Percentiles rank a stretch among this genome's conserved stretches.
Evolutionary conservation across 2,888 invertebrate species (phyloP).

Genomic region (Odontomyia ornata): DNA sequence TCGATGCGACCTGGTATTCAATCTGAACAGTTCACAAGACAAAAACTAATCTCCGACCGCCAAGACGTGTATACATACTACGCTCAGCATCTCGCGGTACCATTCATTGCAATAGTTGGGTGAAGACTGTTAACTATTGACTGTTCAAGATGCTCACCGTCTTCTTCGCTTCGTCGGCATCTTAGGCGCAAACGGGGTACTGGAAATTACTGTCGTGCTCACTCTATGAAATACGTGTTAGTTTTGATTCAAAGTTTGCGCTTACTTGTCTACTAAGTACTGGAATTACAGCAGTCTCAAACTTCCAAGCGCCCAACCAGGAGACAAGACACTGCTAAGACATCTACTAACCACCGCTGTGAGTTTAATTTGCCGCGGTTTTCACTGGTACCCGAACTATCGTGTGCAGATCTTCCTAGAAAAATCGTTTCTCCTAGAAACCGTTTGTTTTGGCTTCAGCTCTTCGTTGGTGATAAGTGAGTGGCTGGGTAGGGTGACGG

Average conservation of each 20-base stretch:
- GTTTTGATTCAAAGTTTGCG: background rate
- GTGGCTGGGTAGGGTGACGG: background rate
- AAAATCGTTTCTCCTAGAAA: background rate
- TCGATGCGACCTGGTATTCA: background rate
- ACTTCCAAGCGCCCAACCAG: conserved; percentile 9
- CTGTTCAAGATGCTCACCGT: conserved; percentile 12
- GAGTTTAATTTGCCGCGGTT: background rate
- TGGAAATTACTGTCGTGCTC: background rate
- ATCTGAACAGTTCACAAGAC: background rate
- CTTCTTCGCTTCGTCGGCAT: conserved; percentile 10
- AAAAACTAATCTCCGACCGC: background rate
- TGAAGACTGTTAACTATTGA: background rate
- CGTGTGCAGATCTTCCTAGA: background rate
- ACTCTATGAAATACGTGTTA: conserved; percentile 1
- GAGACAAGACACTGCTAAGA: background rate
- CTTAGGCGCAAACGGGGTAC: conserved; percentile 12
- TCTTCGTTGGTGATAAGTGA: background rate
- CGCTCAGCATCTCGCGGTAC: background rate
- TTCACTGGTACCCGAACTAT: background rate
- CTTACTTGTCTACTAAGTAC: background rate
- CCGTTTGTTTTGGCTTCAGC: background rate
- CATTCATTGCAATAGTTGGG: conserved; percentile 17
- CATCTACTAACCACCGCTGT: background rate
- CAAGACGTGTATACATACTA: background rate
- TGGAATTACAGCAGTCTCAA: conserved; percentile 13